phyloP scores from a whole-genome alignment of 2,113 vertebrate genomes.

The Microtus richardsoni region DNA sequence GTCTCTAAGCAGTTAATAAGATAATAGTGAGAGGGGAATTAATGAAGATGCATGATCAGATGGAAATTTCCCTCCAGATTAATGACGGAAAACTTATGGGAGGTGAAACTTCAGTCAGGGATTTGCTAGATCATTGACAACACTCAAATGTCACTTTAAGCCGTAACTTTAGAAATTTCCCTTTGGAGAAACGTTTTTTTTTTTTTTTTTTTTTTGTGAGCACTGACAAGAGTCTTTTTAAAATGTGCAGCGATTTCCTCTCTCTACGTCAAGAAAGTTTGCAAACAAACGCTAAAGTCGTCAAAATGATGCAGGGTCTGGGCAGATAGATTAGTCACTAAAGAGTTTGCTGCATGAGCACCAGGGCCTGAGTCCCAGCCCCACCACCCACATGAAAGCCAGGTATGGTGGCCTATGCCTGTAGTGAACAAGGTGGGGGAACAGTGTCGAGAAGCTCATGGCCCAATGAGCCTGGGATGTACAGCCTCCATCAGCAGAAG shows the following conservation, averaged over 20 bases:
- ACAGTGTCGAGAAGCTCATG: no score
- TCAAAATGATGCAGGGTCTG: background rate
- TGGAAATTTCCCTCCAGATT: conserved; percentile 51
- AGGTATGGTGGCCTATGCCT: background rate
- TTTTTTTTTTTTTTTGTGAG: conserved; percentile 26
- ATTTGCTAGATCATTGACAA: conserved; percentile 47
- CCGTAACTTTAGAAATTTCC: conserved; percentile 16
- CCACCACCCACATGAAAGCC: background rate
- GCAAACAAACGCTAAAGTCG: background rate
- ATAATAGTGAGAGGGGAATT: background rate
- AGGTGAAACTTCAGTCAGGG: background rate
- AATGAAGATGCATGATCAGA: conserved; percentile 16
- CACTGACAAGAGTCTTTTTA: background rate
- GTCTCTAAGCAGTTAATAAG: background rate
- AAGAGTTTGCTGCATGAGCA: background rate
- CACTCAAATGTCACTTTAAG: background rate
- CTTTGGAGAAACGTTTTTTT: background rate
- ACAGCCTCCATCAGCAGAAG: background rate
- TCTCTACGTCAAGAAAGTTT: background rate
- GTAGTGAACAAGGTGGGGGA: background rate
- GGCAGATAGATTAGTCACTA: background rate
- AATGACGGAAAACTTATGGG: conserved; percentile 24
- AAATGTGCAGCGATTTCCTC: background rate
- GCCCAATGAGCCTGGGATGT: no score
- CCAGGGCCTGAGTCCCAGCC: no score